Evolutionary conservation across 2,888 invertebrate genomes (phyloP).

Genomic region (Spilarctia lutea): DNA sequence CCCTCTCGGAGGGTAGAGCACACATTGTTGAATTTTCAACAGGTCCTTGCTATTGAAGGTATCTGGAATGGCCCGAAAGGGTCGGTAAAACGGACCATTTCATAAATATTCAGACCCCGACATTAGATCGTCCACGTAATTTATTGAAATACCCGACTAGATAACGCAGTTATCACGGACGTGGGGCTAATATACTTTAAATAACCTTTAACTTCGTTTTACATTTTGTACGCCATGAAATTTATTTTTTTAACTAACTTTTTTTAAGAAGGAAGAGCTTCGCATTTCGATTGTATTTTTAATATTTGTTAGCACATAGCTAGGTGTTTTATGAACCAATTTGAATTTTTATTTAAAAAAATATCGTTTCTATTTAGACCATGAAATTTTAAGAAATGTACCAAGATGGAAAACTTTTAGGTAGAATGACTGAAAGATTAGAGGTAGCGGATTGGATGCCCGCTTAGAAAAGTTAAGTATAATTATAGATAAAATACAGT

Average conservation of each 20-base stretch:
- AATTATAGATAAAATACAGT: too few relatives aligned
- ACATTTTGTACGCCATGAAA: neutral
- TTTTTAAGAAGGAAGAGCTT: neutral
- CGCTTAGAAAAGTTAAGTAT: too few relatives aligned
- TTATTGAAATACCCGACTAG: constrained; percentile 26
- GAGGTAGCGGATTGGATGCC: too few relatives aligned
- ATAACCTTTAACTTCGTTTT: neutral
- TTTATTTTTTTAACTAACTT: neutral
- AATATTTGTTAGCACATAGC: too few relatives aligned
- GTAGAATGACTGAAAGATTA: too few relatives aligned
- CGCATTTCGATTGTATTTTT: too few relatives aligned
- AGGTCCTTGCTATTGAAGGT: constrained; percentile 17
- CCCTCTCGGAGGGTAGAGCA: constrained; percentile 7
- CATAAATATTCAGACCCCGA: constrained; percentile 25
- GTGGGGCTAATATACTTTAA: constrained; percentile 7
- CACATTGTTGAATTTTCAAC: constrained; percentile 39
- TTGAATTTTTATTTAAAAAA: too few relatives aligned
- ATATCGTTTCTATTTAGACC: too few relatives aligned
- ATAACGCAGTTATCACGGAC: constrained; percentile 17
- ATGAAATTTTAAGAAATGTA: too few relatives aligned
- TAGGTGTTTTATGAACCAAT: too few relatives aligned
- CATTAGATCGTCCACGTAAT: constrained; percentile 27
- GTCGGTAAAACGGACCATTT: constrained; percentile 17
- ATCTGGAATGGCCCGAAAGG: constrained; percentile 9
- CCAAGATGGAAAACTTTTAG: too few relatives aligned